Evolutionary conservation across 2,888 invertebrate species (phyloP), one percentile per base, ranked within the genome.

Genomic region (Habrosyne pyritoides): DNA sequence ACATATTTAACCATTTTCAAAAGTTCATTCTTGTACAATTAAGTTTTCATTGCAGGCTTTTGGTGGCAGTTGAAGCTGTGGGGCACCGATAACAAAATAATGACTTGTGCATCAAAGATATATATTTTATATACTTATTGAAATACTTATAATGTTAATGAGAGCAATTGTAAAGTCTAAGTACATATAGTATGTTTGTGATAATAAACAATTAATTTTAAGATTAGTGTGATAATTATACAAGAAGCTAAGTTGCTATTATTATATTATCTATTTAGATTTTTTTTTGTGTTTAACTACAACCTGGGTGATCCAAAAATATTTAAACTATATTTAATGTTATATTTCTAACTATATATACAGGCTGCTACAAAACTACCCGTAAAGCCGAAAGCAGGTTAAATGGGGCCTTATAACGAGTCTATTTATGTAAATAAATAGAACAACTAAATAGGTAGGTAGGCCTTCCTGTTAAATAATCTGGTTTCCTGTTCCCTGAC

Each of bases 1-100:
- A 53, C n/a, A 12, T 42, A 42, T 28, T 28, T 33, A 18, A 24
- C 10, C 3, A 24, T 47, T 47, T 24, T 26, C 21, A 28, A 18
- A n/a, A n/a, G n/a, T 51, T 7, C 10, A 24, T 36, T 4, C 22
- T 33, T n/a, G 46, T 47, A 51, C 47, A 30, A 10, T 10, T 52
- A 3, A 8, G 30, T 28, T 59, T 54, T 59, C 50, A 51, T 73
- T 72, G 54, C 69, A 86, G 85, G 55, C 69, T 86, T 49, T 61
- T 86, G 47, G 71, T 79, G 63, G 84, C 85, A 55, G 84, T 86
- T 8, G 84, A 84, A 73, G 66, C 78, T 52, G 82, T 83, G 49
- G 76, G 67, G 21, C 69, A 65, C 61, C 71, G 74, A 57, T 73
- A 67, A 54, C 47, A 28, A 6, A 49, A 2, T 26, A 18, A 18